Evolutionary conservation across 2,797 vertebrate species (phyloP).

Genomic region (Channallabes apus): DNA sequence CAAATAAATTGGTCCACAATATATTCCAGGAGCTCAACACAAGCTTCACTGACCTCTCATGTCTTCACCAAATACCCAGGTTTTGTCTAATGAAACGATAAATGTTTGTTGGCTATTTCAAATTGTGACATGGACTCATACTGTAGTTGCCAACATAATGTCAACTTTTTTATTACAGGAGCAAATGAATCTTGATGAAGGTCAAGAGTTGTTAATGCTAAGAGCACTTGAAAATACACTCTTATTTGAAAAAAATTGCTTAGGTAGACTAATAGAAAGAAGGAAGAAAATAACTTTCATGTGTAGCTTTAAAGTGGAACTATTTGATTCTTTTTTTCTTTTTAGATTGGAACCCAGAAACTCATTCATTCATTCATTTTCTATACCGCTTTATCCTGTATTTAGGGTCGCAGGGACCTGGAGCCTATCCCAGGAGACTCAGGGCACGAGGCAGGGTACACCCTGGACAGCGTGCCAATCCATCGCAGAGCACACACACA

Average conservation of each 20-base stretch:
- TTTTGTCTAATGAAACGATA: conserved; percentile 3
- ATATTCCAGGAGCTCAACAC: conserved; percentile 35
- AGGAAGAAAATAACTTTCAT: neutral
- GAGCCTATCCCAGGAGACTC: no score
- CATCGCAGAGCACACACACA: no score
- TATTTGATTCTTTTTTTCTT: neutral
- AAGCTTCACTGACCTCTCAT: conserved; percentile 20
- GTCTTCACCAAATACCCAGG: conserved; percentile 29
- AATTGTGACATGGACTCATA: neutral
- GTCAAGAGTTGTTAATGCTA: neutral
- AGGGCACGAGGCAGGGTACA: no score
- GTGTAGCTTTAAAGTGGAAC: neutral
- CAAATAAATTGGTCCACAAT: conserved; percentile 47
- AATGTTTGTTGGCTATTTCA: conserved; percentile 9
- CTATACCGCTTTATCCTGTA: no score
- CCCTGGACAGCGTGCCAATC: no score
- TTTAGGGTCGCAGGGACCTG: no score
- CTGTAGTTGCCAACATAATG: neutral
- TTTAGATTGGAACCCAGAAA: no score
- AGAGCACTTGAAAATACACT: neutral
- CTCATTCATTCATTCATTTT: no score
- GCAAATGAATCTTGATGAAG: neutral
- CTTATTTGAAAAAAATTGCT: neutral
- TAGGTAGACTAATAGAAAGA: neutral
- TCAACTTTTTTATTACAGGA: neutral